phyloP scores from a whole-genome alignment of 2,888 invertebrate species.

The Drosophila picticornis region DNA sequence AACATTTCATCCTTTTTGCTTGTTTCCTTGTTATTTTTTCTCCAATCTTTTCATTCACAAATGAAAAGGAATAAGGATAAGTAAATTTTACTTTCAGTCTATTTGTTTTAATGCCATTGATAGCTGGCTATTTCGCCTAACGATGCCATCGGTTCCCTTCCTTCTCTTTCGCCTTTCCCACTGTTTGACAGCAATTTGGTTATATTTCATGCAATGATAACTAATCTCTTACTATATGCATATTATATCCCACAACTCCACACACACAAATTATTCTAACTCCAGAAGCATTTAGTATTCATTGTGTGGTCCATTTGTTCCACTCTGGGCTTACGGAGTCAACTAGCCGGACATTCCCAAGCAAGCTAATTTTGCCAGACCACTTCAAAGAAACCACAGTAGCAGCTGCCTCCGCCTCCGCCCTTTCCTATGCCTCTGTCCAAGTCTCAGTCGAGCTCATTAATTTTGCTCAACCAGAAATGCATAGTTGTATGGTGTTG shows the following conservation, averaged over 20 bases:
- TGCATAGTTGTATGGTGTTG: slow-evolving; percentile 44
- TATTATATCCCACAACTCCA: background rate
- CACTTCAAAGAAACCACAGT: slow-evolving; percentile 44
- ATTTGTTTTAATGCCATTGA: slow-evolving; percentile 12
- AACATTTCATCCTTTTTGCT: slow-evolving; percentile 18
- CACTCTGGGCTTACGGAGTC: slow-evolving; percentile 17
- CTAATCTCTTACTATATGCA: background rate
- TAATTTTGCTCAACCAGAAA: slow-evolving; percentile 57
- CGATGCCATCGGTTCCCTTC: background rate
- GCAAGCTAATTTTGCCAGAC: slow-evolving; percentile 43
- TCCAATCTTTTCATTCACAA: slow-evolving; percentile 6
- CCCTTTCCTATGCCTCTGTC: background rate
- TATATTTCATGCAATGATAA: background rate
- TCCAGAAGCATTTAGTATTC: slow-evolving; percentile 22
- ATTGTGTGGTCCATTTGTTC: slow-evolving; percentile 5
- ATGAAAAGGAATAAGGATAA: background rate
- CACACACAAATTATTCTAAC: slow-evolving; percentile 18
- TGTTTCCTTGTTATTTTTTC: background rate
- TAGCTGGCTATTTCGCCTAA: slow-evolving; percentile 1
- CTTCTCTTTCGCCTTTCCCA: background rate
- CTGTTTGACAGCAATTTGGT: background rate
- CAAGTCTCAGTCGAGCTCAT: slow-evolving; percentile 41
- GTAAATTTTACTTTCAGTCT: slow-evolving; percentile 7
- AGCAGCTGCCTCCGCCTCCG: slow-evolving; percentile 5
- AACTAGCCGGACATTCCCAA: slow-evolving; percentile 29